Percentiles rank a stretch among this genome's conserved stretches.
These are phyloP conservation scores for Caracal caracal DNA, from an alignment of 2,113 vertebrate species.

Conservation along the genomic window DNA sequence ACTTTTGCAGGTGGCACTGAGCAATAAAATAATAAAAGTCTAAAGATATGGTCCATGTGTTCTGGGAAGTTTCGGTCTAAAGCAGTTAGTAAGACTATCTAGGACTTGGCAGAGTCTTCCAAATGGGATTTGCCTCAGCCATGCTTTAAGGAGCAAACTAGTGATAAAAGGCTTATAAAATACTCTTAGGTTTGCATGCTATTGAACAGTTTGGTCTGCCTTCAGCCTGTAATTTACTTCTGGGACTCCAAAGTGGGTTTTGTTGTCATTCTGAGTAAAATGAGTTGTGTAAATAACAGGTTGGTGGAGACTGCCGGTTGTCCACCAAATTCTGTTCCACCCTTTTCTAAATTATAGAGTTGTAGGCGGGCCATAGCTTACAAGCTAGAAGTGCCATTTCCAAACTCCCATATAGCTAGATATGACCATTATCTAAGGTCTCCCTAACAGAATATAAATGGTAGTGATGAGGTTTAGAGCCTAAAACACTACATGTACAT, in stretches of 20 bases:
- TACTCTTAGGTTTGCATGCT: background rate
- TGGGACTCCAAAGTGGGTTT: background rate
- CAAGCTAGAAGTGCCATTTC: background rate
- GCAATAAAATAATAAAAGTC: slow-evolving; percentile 41
- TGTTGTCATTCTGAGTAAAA: background rate
- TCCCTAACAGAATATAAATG: background rate
- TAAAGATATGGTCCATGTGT: background rate
- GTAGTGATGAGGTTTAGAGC: background rate
- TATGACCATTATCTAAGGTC: background rate
- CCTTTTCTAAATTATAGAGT: background rate
- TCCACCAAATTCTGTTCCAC: background rate
- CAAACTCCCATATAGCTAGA: background rate
- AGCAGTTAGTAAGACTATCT: background rate
- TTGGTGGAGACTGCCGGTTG: background rate
- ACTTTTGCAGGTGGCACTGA: background rate
- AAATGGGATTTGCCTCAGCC: background rate
- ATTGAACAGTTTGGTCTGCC: background rate
- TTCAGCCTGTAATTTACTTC: slow-evolving; percentile 4
- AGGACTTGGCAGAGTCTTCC: background rate
- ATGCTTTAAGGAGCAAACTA: background rate
- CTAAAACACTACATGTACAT: background rate
- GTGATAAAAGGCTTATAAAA: background rate
- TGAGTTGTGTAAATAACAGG: background rate
- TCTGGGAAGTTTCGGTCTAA: background rate
- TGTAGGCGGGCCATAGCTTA: background rate